Conservation (phyloP, 2,888 invertebrate species). For the Eudasyphora cyanicolor region DNA sequence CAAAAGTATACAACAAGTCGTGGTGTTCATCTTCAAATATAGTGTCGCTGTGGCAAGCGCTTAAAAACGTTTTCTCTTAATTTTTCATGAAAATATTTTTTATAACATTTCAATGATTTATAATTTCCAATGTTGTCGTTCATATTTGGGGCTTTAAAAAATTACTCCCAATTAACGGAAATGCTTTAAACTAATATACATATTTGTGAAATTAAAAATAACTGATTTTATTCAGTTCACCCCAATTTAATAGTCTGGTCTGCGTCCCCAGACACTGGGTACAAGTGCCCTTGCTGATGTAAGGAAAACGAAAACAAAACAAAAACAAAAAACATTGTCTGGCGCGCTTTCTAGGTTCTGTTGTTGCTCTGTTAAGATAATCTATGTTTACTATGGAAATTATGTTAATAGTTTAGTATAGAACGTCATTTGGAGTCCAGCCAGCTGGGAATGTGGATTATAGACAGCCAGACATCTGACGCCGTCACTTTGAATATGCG, state of each 20-base stretch:
- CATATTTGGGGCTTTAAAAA: too few species aligned
- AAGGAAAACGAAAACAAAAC: neutral
- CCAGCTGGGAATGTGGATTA: conserved; percentile 51
- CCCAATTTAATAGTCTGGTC: neutral
- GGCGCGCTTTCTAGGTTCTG: too few species aligned
- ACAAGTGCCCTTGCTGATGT: conserved; percentile 25
- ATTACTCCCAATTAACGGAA: neutral
- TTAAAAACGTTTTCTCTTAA: too few species aligned
- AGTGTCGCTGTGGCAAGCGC: too few species aligned
- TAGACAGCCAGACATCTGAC: neutral
- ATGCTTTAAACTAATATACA: too few species aligned
- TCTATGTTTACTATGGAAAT: conserved; percentile 21
- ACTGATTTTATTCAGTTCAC: neutral
- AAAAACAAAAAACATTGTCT: conserved; percentile 36
- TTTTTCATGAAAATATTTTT: too few species aligned
- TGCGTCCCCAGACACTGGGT: neutral
- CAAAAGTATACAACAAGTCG: neutral
- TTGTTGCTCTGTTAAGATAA: conserved; percentile 33
- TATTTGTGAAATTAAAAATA: neutral
- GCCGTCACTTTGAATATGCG: neutral
- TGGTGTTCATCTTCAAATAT: too few species aligned
- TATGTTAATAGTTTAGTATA: conserved; percentile 21
- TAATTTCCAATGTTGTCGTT: neutral
- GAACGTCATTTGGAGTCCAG: neutral
- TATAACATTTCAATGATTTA: neutral